A percentile compares a stretch with the other conserved stretches of the same genome.
Evolutionary conservation across 2,113 vertebrate genomes (phyloP).

Genomic region (Lagopus muta): DNA sequence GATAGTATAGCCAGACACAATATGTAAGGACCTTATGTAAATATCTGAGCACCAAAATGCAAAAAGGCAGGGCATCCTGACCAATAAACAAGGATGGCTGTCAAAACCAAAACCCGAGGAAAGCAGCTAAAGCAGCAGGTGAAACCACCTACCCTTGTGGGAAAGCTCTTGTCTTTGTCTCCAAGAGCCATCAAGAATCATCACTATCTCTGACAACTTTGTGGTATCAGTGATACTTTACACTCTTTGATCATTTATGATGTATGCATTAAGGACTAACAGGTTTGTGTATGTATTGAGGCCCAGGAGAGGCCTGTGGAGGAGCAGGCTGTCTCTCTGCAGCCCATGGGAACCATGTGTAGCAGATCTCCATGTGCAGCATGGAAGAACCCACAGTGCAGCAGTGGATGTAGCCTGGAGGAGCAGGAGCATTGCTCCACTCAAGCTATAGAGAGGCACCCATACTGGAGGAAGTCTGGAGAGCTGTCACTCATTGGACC

Average conservation of each 20-base stretch:
- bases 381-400: not conserved
- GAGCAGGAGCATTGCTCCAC: no score
- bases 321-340: not conserved
- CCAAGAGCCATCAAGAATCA: not conserved
- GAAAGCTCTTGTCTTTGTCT: not conserved
- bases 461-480: no score
- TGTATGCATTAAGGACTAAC: not conserved
- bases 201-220: not conserved
- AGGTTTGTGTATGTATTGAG: not conserved
- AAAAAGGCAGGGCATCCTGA: not conserved
- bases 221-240: not conserved
- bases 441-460: no score
- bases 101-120: not conserved
- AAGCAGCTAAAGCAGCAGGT: not conserved
- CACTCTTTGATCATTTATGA: not conserved
- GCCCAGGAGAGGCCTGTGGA: not conserved
- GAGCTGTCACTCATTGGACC: no score
- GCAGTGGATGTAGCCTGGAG: no score
- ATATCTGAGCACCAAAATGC: not conserved
- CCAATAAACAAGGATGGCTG: not conserved
- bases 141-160: not conserved
- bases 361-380: not conserved
- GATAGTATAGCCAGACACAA: not conserved
- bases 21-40: not conserved
- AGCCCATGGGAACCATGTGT: not conserved